Conservation (phyloP, 2,888 invertebrate genomes). For the Synergus itoensis region DNA sequence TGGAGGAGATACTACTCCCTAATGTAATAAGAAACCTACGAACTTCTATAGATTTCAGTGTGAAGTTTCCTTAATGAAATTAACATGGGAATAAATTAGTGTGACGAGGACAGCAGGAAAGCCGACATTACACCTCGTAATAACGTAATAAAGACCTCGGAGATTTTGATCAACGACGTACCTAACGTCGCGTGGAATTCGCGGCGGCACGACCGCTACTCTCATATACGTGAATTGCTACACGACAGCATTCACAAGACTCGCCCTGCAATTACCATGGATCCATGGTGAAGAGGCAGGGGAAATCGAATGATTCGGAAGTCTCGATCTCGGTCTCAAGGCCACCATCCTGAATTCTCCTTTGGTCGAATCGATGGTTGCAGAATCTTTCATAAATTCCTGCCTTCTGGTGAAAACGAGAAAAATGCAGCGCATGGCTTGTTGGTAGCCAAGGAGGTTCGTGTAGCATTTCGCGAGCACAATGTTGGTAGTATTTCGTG, state of each 20-base stretch:
- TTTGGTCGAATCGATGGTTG: background rate
- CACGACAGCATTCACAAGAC: slow-evolving; percentile 17
- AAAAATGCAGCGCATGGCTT: slow-evolving; percentile 59
- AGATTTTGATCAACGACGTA: slow-evolving; percentile 39
- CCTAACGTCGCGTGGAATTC: slow-evolving; percentile 33
- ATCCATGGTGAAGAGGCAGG: background rate
- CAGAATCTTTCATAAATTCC: slow-evolving; percentile 36
- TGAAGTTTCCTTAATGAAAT: slow-evolving; percentile 34
- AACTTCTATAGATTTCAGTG: slow-evolving; percentile 5
- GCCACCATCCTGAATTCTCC: slow-evolving; percentile 54
- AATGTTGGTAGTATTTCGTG: slow-evolving; percentile 65
- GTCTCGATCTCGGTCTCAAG: slow-evolving; percentile 43
- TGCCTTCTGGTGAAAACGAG: slow-evolving; percentile 45
- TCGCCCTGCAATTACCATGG: slow-evolving; percentile 6
- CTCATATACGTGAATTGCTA: slow-evolving; percentile 27
- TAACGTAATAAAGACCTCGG: slow-evolving; percentile 33
- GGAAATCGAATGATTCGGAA: slow-evolving; percentile 46
- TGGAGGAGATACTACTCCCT: background rate
- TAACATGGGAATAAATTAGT: slow-evolving; percentile 21
- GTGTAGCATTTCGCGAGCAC: slow-evolving; percentile 64
- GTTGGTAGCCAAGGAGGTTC: slow-evolving; percentile 61
- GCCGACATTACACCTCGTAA: slow-evolving; percentile 6
- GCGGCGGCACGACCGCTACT: background rate
- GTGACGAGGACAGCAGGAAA: background rate
- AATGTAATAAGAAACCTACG: background rate